Evolutionary conservation across 1,140 invertebrate species (phyloP).

Genomic region (Drosophila saltans): DNA sequence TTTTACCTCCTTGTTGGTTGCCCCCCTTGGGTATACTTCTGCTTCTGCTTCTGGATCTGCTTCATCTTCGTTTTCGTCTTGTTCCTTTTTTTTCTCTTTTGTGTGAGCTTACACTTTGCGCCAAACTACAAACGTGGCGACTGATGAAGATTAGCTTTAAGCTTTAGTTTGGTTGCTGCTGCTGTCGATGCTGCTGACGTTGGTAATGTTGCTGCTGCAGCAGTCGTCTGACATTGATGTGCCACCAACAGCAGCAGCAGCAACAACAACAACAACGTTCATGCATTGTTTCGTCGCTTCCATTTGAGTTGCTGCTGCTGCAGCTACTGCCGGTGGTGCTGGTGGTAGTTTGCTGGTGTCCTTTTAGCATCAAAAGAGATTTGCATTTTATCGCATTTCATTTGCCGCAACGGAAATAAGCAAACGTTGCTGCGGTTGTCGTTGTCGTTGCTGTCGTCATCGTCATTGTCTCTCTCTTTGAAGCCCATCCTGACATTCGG

Average conservation of each 20-base stretch:
- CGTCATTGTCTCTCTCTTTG: constrained; percentile 41
- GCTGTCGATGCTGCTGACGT: constrained; percentile 38
- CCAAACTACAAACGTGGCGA: constrained; percentile 75
- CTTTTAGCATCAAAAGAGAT: constrained; percentile 80
- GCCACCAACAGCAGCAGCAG: constrained; percentile 60
- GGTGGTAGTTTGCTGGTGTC: constrained; percentile 53
- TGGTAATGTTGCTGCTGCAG: constrained; percentile 9
- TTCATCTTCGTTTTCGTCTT: constrained; percentile 22
- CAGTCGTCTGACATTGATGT: constrained; percentile 62
- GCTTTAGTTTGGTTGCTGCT: constrained; percentile 23
- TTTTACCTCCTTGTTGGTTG: not conserved
- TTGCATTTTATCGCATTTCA: constrained; percentile 80
- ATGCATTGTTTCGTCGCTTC: constrained; percentile 61
- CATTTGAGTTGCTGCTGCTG: constrained; percentile 41
- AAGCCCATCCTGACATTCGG: constrained; percentile 46
- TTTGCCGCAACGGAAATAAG: constrained; percentile 61
- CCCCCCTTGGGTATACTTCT: constrained; percentile 11
- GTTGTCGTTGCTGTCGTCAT: constrained; percentile 22
- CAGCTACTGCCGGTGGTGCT: constrained; percentile 19
- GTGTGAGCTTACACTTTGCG: constrained; percentile 79
- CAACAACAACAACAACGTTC: constrained; percentile 60
- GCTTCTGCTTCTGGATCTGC: constrained; percentile 4
- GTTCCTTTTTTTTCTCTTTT: constrained; percentile 43
- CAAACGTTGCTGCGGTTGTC: constrained; percentile 41
- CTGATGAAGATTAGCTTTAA: constrained; percentile 75